Conservation (phyloP, 2,113 vertebrate genomes). For the Chrysemys picta region DNA sequence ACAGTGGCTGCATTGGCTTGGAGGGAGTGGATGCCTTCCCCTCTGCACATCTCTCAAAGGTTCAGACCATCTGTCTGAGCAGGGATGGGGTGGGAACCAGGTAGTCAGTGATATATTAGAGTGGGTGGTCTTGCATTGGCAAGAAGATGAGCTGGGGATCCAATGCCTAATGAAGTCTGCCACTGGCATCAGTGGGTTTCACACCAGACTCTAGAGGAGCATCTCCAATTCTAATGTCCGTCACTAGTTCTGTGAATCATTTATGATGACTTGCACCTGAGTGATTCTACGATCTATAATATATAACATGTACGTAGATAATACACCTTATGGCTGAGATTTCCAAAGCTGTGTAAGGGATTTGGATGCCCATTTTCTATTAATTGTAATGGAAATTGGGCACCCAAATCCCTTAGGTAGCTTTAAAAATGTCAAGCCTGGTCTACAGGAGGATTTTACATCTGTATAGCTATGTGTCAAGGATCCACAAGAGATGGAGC, state of each 20-base stretch:
- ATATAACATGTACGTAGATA: not conserved
- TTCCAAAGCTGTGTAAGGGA: not conserved
- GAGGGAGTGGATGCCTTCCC: rapidly evolving
- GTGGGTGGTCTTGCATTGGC: not conserved
- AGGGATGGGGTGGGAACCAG: not conserved
- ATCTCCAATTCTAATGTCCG: not conserved
- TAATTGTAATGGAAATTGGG: not conserved
- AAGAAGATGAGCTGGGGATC: not conserved
- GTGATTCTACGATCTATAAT: not conserved
- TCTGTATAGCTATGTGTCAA: not conserved
- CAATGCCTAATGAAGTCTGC: not conserved
- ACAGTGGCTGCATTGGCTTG: not conserved
- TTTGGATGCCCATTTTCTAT: not conserved
- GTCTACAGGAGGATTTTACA: not conserved
- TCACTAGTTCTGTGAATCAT: not conserved
- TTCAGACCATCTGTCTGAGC: not conserved
- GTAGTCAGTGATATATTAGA: not conserved
- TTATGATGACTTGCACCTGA: not conserved
- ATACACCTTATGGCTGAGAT: not conserved
- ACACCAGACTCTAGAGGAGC: not conserved
- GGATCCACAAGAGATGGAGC: not conserved
- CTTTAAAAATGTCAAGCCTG: not conserved
- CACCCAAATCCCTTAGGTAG: not conserved
- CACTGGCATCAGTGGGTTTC: not conserved
- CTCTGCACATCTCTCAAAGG: rapidly evolving